Conservation (phyloP, 2,797 vertebrate genomes). For the Anguilla marmorata region DNA sequence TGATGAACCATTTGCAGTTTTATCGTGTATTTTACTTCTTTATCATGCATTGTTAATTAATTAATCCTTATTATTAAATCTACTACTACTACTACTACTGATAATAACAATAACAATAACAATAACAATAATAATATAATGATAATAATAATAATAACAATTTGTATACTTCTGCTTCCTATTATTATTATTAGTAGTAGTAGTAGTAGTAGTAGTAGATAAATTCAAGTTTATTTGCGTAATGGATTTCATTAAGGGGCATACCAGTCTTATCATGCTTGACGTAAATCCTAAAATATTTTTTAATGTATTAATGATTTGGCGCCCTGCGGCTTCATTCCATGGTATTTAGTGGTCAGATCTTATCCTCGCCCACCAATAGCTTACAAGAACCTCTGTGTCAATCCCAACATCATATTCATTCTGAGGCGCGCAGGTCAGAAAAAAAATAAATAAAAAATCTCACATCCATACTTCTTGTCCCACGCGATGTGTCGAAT, state of each 20-base stretch:
- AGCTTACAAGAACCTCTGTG: neutral
- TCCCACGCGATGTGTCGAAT: neutral
- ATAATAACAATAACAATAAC: neutral
- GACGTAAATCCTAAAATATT: neutral
- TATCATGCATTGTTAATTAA: neutral
- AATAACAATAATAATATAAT: neutral
- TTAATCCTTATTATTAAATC: too few species aligned
- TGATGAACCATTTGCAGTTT: neutral
- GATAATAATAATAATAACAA: too few species aligned
- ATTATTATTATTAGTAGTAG: neutral
- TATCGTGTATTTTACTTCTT: neutral
- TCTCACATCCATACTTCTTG: neutral
- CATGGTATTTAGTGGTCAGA: neutral
- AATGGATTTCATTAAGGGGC: neutral
- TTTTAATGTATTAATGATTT: neutral
- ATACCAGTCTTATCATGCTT: neutral
- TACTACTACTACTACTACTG: neutral
- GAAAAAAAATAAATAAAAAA: neutral
- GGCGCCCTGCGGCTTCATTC: neutral
- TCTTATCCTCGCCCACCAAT: neutral
- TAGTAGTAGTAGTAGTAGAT: neutral
- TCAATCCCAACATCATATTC: neutral
- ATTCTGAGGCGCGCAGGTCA: neutral
- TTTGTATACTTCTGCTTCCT: neutral
- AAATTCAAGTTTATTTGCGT: neutral